Evolutionary conservation across 2,113 vertebrate species (phyloP).

Genomic region (Cebidichthys violaceus): DNA sequence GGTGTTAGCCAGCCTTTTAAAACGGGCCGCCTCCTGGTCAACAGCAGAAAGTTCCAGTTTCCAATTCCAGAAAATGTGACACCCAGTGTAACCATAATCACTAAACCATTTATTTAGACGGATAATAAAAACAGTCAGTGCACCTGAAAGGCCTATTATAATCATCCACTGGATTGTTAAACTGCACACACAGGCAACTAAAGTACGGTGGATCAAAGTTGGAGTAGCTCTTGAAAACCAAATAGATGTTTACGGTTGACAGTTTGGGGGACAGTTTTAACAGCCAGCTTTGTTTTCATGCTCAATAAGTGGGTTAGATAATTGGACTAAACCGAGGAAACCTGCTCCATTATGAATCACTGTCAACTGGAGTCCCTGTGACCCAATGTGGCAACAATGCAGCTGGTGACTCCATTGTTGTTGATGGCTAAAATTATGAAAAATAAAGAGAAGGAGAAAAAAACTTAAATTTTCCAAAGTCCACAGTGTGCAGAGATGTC

Average conservation of each 20-base stretch:
- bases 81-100: not conserved
- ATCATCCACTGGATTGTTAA: not conserved
- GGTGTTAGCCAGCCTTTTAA: slow-evolving; percentile 7
- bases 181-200: not conserved
- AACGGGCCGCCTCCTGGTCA: not conserved
- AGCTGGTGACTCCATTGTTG: not conserved
- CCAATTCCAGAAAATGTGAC: not conserved
- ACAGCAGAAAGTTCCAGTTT: not conserved
- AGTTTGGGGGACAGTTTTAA: not conserved
- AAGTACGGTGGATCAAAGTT: not conserved
- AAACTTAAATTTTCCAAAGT: not conserved
- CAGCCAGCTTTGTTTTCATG: slow-evolving; percentile 13
- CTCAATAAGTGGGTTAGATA: not conserved
- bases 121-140: not conserved
- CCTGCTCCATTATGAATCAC: not conserved
- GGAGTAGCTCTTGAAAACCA: slow-evolving; percentile 9
- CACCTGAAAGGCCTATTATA: not conserved
- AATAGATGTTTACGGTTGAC: slow-evolving; percentile 6
- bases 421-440: not conserved
- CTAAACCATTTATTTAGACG: slow-evolving; percentile 7
- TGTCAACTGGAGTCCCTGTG: not conserved
- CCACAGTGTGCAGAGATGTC: not conserved
- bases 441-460: not conserved
- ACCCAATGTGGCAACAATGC: not conserved
- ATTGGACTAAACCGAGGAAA: not conserved